Evolutionary conservation across 2,888 invertebrate genomes (phyloP), one percentile per base, ranked within the genome.

Genomic region (Dexiosoma caninum): DNA sequence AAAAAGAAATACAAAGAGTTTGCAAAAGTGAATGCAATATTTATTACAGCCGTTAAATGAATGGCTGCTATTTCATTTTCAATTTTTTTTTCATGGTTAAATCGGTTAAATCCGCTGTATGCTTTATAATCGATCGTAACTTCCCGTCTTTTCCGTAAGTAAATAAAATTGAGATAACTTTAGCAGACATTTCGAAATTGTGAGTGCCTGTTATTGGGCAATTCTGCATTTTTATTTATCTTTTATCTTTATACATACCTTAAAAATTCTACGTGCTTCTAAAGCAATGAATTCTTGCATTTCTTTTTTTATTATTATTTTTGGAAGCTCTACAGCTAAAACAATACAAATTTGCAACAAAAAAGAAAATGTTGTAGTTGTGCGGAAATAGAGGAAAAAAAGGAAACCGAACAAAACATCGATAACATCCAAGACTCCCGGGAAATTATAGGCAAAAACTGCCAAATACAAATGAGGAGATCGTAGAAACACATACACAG

Each of bases 371-470:
- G 27, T 27, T 14, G 16, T 16, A 44, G 9, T 62, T 32, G 44
- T 21, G 5, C 19, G 4, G 1, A 12, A 44, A 8, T 19, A 7
- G 30, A 6, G n/a, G 46, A 53, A 40, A 46, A 74, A 35, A 51
- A 55, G 21, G 16, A 46, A 74, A 30, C 35, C 19, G 32, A 62
- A 66, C 49, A 62, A 67, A 76, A 77, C 77, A 74, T 82, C 79
- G 80, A 80, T 77, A 78, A 57, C 76, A 78, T 67, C 14, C 69
- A 70, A 59, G 64, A 62, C 83, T 80, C 80, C 12, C 19, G 83
- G 83, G 83, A 83, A 83, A 82, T 82, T 82, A 83, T 74, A 64
- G 55, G 72, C 59, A 71, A 81, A 78, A 79, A 81, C 59, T 81
- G 55, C 53, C 71, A 62, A 72, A 62, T 51, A 62, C 79, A 74